Percentiles rank a stretch among this genome's conserved stretches.
These are phyloP conservation scores for Pollenia angustigena DNA, from an alignment of 2,888 invertebrate species.

Conservation along the genomic window DNA sequence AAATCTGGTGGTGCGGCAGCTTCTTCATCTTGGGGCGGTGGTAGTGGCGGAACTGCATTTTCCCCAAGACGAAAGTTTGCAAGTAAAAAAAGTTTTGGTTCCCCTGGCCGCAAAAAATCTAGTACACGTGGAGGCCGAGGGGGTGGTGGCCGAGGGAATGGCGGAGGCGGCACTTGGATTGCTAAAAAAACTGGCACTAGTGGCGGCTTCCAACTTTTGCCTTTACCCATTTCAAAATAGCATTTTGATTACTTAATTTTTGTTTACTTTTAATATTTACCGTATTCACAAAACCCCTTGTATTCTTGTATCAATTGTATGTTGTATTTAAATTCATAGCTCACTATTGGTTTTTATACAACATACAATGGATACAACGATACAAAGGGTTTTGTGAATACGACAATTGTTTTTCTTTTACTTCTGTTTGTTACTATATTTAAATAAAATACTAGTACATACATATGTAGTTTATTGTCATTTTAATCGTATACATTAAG, in stretches of 20 bases:
- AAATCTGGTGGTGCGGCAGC: constrained; percentile 47
- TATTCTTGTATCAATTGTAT: too few relatives aligned
- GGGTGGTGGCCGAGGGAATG: constrained; percentile 53
- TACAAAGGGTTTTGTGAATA: too few relatives aligned
- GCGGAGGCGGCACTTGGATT: constrained; percentile 76
- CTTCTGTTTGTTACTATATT: constrained; percentile 21
- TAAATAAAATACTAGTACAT: background rate
- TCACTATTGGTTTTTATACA: too few relatives aligned
- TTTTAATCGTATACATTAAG: constrained; percentile 2
- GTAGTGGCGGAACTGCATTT: background rate
- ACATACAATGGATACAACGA: too few relatives aligned
- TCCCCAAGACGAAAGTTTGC: constrained; percentile 51
- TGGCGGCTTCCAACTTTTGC: constrained; percentile 81
- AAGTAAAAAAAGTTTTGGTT: constrained; percentile 52
- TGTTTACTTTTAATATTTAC: constrained; percentile 32
- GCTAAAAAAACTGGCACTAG: constrained; percentile 79
- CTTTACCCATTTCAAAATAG: constrained; percentile 80
- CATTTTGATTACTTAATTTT: constrained; percentile 20
- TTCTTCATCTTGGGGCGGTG: constrained; percentile 55
- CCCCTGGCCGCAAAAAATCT: constrained; percentile 58
- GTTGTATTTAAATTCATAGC: too few relatives aligned
- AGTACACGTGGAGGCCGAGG: constrained; percentile 53
- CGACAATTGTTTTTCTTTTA: constrained; percentile 10
- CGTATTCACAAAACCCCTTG: too few relatives aligned
- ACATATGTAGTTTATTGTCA: background rate